Percentiles rank a stretch among this genome's conserved stretches.
Conservation (phyloP, 2,113 vertebrate genomes). For the Monarcha castaneiventris region DNA sequence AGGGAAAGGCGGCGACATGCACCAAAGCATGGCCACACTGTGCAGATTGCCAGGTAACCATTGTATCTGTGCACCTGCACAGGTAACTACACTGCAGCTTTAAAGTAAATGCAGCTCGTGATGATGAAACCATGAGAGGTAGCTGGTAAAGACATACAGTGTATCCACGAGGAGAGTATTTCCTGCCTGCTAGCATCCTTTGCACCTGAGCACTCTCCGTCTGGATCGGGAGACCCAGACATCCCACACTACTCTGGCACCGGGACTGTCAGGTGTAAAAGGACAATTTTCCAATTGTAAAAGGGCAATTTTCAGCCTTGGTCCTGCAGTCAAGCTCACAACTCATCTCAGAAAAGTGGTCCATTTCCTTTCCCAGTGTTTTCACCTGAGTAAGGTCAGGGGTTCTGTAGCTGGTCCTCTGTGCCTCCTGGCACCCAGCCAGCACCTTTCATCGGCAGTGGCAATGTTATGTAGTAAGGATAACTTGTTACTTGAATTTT, state of each 20-base stretch:
- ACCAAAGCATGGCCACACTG: fast-evolving
- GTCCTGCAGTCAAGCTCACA: background rate
- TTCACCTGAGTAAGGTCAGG: background rate
- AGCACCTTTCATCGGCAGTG: background rate
- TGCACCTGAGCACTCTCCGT: background rate
- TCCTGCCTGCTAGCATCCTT: background rate
- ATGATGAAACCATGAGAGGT: background rate
- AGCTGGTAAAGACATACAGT: fast-evolving
- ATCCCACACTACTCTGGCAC: background rate
- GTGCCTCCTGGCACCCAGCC: background rate
- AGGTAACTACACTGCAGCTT: background rate
- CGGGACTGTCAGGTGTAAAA: background rate
- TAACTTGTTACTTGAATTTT: background rate
- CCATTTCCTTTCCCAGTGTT: background rate
- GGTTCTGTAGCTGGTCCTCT: fast-evolving
- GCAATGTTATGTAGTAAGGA: background rate
- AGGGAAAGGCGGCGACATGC: fast-evolving
- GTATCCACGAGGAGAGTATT: fast-evolving
- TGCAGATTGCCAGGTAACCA: fast-evolving
- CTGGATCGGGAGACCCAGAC: fast-evolving
- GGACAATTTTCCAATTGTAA: too few relatives aligned
- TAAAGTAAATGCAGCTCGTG: background rate
- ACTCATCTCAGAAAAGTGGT: background rate
- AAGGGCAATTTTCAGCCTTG: background rate
- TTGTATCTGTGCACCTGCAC: background rate